phyloP scores from a whole-genome alignment of 2,113 vertebrate genomes.

The Struthio camelus region DNA sequence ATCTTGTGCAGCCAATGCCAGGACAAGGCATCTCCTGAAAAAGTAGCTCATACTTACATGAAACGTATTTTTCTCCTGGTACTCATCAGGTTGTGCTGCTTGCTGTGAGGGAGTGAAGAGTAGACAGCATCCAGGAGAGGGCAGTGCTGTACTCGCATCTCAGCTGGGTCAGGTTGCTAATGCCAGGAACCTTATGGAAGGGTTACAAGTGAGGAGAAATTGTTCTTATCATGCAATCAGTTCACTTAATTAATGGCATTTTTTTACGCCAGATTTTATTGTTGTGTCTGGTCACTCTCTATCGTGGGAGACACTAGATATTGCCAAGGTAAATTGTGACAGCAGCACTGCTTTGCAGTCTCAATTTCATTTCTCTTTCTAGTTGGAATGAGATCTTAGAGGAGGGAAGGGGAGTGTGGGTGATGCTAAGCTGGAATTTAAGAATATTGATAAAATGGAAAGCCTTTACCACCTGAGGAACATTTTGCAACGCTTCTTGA shows the following conservation, averaged over 20 bases:
- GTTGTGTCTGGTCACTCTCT: not conserved
- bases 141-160: not conserved
- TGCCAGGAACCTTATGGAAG: fast-evolving
- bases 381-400: not conserved
- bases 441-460: not conserved
- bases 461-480: not conserved
- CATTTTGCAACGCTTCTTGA: not conserved
- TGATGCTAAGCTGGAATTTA: not conserved
- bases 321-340: not conserved
- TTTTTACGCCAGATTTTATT: not conserved
- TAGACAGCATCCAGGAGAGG: not conserved
- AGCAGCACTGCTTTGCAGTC: not conserved
- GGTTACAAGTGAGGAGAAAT: not conserved
- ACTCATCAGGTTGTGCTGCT: not conserved
- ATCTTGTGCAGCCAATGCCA: not conserved
- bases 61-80: fast-evolving
- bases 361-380: not conserved
- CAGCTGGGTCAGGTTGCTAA: not conserved
- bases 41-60: not conserved
- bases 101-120: not conserved
- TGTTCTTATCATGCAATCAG: not conserved
- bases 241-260: not conserved
- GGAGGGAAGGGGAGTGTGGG: not conserved
- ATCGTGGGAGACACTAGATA: not conserved
- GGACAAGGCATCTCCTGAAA: not conserved